Base-by-base conservation (phyloP, 1,140 invertebrate genomes). In the Microvelia longipes region DNA sequence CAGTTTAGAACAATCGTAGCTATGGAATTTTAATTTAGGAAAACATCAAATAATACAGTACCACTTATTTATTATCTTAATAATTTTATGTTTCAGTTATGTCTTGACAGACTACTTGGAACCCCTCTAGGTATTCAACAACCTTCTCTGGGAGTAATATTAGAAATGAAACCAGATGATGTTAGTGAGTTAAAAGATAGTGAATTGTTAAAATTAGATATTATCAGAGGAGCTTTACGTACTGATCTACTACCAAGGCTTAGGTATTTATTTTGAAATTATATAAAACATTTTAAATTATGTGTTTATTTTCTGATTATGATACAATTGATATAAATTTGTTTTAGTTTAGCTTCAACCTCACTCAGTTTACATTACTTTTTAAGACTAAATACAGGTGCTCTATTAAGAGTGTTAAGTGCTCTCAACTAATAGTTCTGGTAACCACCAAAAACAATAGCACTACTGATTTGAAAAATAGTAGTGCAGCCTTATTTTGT, bases 191-290 rank as follows among this genome's bases (percentile, higher is more conserved):
- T 92, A 65, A 92, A 91, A 78, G 93, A 96, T 83, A 87, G 88
- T 76, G 89, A 94, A 77, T 78, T 95, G 65, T 85, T 88, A 13
- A 90, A 90, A 80, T 81, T 87, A 24, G 89, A 92, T 81, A 78
- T 91, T 0, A 82, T 91, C 29, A 83, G 87, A 77, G 88, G 87
- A 68, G 78, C 91, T 25, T 74, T 91, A 13, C 82, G 91, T 73
- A 91, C 91, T 68, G 87, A 92, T 77, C 85, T 95, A 73, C 77
- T 93, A 60, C 80, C 86, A 68, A 83, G 86, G 77, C 83, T 88
- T 35, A 85, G 80, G 83, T 90, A 78, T 74, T 73, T 11, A 11
- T 11, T 19, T 60, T 60, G 35, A 60, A 19, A 11, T 11, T 11
- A 11, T 60, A 11, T 60, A 11, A 11, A 11, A 11, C 19, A 60